Conservation (phyloP, 2,888 invertebrate genomes). For the Ochlodes sylvanus region DNA sequence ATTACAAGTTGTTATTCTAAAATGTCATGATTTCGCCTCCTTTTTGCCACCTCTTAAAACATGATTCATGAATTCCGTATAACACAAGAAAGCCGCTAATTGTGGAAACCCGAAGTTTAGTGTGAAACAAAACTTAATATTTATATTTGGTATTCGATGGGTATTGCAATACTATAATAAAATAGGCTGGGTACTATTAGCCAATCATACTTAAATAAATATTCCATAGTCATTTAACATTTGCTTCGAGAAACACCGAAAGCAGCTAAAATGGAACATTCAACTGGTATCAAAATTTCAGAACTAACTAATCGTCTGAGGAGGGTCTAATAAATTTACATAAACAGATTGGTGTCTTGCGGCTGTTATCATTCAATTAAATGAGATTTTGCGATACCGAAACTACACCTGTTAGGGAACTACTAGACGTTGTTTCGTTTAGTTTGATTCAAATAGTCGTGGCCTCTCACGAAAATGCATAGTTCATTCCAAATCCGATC, state of each 20-base stretch:
- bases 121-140: too few relatives aligned
- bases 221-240: too few relatives aligned
- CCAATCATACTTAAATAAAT: too few relatives aligned
- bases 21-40: too few relatives aligned
- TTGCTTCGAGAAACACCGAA: slow-evolving; percentile 43
- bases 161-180: too few relatives aligned
- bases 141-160: too few relatives aligned
- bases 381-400: slow-evolving; percentile 76
- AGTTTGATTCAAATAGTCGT: slow-evolving; percentile 18
- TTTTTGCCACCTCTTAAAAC: too few relatives aligned
- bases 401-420: slow-evolving; percentile 63
- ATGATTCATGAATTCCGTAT: too few relatives aligned
- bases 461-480: background rate
- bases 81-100: too few relatives aligned
- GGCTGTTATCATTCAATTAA: slow-evolving; percentile 83
- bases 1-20: too few relatives aligned
- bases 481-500: slow-evolving; percentile 18
- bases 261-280: slow-evolving; percentile 59
- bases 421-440: slow-evolving; percentile 22
- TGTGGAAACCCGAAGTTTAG: too few relatives aligned
- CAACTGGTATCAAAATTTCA: slow-evolving; percentile 57
- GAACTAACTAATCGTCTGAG: slow-evolving; percentile 65
- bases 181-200: too few relatives aligned
- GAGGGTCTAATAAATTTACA: slow-evolving; percentile 78
- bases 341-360: slow-evolving; percentile 77